Conservation (phyloP, 2,113 vertebrate species). For the Sinocyclocheilus maitianheensis region DNA sequence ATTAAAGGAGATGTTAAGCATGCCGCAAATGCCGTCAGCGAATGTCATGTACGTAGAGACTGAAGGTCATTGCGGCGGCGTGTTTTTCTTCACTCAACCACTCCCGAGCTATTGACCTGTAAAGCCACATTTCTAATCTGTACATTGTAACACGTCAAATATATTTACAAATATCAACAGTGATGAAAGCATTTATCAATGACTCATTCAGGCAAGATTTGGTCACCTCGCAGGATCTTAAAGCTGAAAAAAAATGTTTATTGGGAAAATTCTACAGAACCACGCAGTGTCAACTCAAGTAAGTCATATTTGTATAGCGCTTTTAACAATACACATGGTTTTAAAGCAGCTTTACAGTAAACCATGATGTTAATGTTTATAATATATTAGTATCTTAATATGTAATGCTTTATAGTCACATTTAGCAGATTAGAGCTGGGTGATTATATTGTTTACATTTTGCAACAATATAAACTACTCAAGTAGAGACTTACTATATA, state of each 20-base stretch:
- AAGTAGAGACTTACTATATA: not conserved
- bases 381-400: too few species aligned
- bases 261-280: not conserved
- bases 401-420: too few species aligned
- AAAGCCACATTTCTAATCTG: slow-evolving; percentile 18
- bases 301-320: not conserved
- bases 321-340: too few species aligned
- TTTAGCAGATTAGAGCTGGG: too few species aligned
- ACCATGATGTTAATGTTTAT: too few species aligned
- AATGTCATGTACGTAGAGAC: not conserved
- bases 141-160: slow-evolving; percentile 2
- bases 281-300: not conserved
- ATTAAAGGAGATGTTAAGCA: slow-evolving; percentile 33
- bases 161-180: not conserved
- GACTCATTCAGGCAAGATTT: not conserved
- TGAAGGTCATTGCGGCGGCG: not conserved
- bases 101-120: slow-evolving; percentile 18
- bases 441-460: not conserved
- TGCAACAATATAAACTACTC: not conserved
- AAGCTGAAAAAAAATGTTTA: not conserved
- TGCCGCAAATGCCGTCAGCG: not conserved
- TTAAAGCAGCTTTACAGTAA: too few species aligned
- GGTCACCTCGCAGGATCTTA: not conserved
- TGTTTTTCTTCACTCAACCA: not conserved
- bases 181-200: slow-evolving; percentile 10